These are phyloP conservation scores for Tragelaphus buxtoni DNA, from an alignment of 2,113 vertebrate genomes.

Conservation along the genomic window DNA sequence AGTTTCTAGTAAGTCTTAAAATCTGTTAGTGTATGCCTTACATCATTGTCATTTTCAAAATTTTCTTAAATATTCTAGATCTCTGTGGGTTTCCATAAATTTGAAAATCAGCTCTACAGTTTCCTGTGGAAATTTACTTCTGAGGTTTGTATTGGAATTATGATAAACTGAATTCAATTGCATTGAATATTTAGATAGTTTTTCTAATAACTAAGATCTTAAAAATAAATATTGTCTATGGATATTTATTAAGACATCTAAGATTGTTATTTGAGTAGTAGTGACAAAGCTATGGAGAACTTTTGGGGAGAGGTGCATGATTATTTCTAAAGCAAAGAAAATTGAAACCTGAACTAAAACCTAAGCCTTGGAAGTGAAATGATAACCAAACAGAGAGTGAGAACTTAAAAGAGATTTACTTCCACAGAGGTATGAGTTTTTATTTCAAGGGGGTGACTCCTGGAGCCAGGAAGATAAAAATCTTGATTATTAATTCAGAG, in stretches of 20 bases:
- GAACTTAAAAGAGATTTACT: neutral
- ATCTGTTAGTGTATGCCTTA: neutral
- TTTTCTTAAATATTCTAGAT: neutral
- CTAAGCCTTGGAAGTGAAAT: neutral
- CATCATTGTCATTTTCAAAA: neutral
- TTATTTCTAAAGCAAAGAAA: constrained; percentile 4
- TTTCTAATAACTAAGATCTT: neutral
- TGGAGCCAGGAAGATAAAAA: neutral
- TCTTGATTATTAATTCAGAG: neutral
- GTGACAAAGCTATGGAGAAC: neutral
- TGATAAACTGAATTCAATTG: neutral
- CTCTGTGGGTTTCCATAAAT: neutral
- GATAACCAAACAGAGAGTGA: neutral
- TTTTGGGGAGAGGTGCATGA: neutral
- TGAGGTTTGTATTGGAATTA: neutral
- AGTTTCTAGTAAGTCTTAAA: neutral
- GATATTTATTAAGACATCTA: neutral
- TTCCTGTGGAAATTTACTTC: neutral
- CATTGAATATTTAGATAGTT: neutral
- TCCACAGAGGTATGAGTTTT: neutral
- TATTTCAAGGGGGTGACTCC: neutral
- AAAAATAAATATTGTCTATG: neutral
- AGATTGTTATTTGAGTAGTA: neutral
- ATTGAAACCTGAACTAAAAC: neutral
- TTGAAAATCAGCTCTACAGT: neutral